A percentile compares a stretch with the other conserved stretches of the same genome.
These are phyloP conservation scores for Lerema accius DNA, from an alignment of 1,140 invertebrate species.

Conservation along the genomic window DNA sequence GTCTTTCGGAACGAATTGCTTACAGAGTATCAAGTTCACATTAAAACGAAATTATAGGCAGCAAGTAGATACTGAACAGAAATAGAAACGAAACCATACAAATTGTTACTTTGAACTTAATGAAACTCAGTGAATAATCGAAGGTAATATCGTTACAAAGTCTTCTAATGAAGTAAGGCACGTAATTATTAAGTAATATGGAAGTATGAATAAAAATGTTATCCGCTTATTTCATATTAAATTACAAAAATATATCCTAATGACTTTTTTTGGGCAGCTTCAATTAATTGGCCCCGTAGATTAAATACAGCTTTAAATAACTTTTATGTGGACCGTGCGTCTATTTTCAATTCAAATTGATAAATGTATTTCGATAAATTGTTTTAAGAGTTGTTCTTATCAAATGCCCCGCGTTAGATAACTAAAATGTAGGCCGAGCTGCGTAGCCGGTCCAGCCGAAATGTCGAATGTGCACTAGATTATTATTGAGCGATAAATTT, in stretches of 20 bases:
- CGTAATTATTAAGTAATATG: no score
- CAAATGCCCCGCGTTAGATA: slow-evolving; percentile 32
- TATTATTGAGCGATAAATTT: slow-evolving; percentile 54
- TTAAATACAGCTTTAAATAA: neutral
- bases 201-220: no score
- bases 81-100: no score
- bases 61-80: no score
- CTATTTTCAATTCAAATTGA: neutral
- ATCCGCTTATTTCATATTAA: no score
- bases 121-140: no score
- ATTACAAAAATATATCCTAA: no score
- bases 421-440: slow-evolving; percentile 39
- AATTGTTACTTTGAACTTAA: no score
- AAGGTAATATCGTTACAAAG: no score
- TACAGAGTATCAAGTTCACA: no score
- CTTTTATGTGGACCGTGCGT: neutral
- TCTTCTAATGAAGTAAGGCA: no score
- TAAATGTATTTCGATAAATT: neutral
- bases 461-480: slow-evolving; percentile 45
- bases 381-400: slow-evolving; percentile 7
- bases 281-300: neutral
- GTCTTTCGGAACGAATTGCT: neutral
- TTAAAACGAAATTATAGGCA: neutral
- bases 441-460: slow-evolving; percentile 35
- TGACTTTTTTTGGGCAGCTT: no score